Base-by-base conservation (phyloP, 1,140 invertebrate species). In the Epicauta chinensis region DNA sequence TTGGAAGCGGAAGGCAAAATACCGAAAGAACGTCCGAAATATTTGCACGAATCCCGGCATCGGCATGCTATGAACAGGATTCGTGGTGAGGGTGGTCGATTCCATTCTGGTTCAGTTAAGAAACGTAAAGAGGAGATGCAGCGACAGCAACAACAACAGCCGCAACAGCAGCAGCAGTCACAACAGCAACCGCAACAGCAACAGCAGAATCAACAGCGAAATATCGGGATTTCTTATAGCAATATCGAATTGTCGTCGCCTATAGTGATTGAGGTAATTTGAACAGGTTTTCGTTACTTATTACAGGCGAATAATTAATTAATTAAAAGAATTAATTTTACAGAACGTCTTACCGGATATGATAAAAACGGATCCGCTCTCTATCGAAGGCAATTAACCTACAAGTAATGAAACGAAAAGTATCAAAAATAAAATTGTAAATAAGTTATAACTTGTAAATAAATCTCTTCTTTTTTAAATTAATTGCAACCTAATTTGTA, bases 1-100 rank as follows among this genome's bases (percentile, higher is more conserved):
- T 73, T 97, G 36, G 91, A 95, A 71, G 89, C 89, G 5, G 85
- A 87, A 66, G 93, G 93, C 16, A 89, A 94, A 73, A 97, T 99
- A 71, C 93, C 95, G 15, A 98, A 98, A 73, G 90, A 95, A 70
- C 79, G 96, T 74, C 88, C 90, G 87, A 98, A 98, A 92, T 99
- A 98, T 70, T 77, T 98, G n/a, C 96, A 99, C 63, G 96, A 98
- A 75, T 98, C 95, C 7, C 76, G 97, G 49, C 97, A 99, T 75
- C 78, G 89, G 61, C 97, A 99, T 69, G 97, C 97, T 0, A 93
- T 98, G 90, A 99, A 98, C 71, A 79, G 97, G 66, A 88, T 94
- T 62, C 77, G 97, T 50, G 96, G 96, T 4, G 93, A 96, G 75
- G 97, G 96, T 40, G 97, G 97, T 1, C 77, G 96, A 49, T 99